Percentiles rank a stretch among this genome's conserved stretches.
Evolutionary conservation across 1,140 invertebrate species (phyloP).

Genomic region (Drosophila truncata): DNA sequence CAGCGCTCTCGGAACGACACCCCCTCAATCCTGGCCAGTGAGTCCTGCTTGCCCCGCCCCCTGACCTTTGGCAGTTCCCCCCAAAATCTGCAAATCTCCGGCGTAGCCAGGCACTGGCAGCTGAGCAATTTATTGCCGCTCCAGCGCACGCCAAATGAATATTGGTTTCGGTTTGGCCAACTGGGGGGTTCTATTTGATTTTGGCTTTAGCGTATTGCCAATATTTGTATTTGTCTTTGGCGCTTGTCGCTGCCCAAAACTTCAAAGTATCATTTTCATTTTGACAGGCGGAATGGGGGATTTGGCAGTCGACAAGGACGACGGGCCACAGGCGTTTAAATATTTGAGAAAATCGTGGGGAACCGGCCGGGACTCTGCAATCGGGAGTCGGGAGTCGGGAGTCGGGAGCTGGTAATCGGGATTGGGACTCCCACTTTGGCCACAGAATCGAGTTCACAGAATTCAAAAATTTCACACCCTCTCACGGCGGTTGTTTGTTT

Average conservation of each 20-base stretch:
- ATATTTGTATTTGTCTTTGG: conserved; percentile 78
- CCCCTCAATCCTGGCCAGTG: background rate
- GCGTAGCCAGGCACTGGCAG: conserved; percentile 46
- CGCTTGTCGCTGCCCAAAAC: conserved; percentile 58
- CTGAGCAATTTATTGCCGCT: conserved; percentile 75
- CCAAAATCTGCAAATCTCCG: conserved; percentile 37
- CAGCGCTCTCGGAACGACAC: background rate
- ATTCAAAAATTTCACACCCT: conserved; percentile 59
- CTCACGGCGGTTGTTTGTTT: conserved; percentile 38
- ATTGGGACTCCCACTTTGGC: background rate
- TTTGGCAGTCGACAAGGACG: conserved; percentile 5
- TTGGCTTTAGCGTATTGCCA: conserved; percentile 78
- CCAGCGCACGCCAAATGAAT: conserved; percentile 75
- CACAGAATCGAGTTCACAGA: conserved; percentile 22
- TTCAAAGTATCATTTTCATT: conserved; percentile 75
- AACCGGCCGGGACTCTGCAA: background rate
- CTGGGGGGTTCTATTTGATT: conserved; percentile 71
- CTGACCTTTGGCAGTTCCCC: conserved; percentile 11
- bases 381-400: background rate
- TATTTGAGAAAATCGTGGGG: conserved; percentile 17
- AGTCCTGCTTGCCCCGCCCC: background rate
- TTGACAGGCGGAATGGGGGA: conserved; percentile 30
- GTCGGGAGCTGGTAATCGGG: too few species aligned
- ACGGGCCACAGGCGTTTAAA: conserved; percentile 30
- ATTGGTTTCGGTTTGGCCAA: conserved; percentile 66